phyloP scores from a whole-genome alignment of 2,113 vertebrate species.

The Leptocoma aspasia region DNA sequence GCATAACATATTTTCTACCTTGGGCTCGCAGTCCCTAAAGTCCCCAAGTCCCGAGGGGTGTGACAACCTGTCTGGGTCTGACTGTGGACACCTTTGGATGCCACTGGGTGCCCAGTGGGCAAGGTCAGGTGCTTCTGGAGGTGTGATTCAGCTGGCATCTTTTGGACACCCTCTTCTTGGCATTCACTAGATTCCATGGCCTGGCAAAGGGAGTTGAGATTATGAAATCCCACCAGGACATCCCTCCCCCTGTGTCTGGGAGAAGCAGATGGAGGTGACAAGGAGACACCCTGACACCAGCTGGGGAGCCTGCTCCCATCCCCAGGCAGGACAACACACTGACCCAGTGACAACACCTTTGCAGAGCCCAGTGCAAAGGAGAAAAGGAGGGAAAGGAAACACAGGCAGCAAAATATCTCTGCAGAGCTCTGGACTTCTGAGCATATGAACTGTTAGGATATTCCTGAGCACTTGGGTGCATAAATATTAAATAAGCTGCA shows the following conservation, averaged over 20 bases:
- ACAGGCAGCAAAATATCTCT: background rate
- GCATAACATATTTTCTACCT: background rate
- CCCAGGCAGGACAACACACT: background rate
- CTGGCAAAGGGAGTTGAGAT: background rate
- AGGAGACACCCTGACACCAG: background rate
- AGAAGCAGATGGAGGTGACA: background rate
- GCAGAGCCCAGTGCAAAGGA: background rate
- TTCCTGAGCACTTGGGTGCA: background rate
- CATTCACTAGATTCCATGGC: background rate
- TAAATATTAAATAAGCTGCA: slow-evolving; percentile 1
- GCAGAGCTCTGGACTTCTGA: background rate
- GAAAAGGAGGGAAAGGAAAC: background rate
- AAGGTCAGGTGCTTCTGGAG: background rate
- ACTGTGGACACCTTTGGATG: background rate
- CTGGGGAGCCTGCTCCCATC: background rate
- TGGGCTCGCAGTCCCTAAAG: background rate
- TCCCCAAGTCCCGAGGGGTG: fast-evolving
- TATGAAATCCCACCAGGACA: background rate
- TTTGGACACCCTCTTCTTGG: background rate
- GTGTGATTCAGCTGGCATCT: background rate
- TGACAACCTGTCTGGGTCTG: background rate
- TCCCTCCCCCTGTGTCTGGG: background rate
- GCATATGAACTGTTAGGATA: background rate
- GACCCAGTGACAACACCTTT: background rate
- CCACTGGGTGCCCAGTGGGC: background rate